Evolutionary conservation across 2,888 invertebrate genomes (phyloP), one percentile per base, ranked within the genome.

Genomic region (Diarsia rubi): DNA sequence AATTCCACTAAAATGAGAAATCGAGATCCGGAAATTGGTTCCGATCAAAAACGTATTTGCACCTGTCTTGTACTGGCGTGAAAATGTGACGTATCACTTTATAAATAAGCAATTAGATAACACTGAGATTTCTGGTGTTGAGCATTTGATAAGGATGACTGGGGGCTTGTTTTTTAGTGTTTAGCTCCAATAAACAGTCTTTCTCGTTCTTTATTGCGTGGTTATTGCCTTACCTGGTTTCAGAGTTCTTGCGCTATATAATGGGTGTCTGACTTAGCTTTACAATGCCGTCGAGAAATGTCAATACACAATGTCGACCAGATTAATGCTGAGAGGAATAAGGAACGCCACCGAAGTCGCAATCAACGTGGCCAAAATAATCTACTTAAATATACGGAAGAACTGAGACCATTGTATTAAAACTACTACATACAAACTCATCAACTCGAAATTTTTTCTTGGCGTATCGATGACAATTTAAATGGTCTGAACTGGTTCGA

Each of bases 91-190:
- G 14, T 73, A n/a, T 59, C 2, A 21, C 1, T 42, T 42, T 16
- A 24, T 1, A 42, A 19, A 57, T 47, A 59, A 24, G 14, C 2
- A 27, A 72, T 60, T 9, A 14, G 27, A 42, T 37, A 42, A 24
- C 27, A 45, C 11, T 5, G 11, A n/a, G 11, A 24, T 42, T 19
- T 54, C 11, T 16, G 19, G 16, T 62, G 19, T 45, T 47, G 37
- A n/a, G 3, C 5, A 27, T 76, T 57, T 42, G 37, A 69, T 49
- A 73, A 62, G 59, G 21, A 45, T 19, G 14, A 74, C 31, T 44
- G 9, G 14, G 14, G 9, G 21, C 3, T 8, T 42, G n/a, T 16
- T n/a, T 75, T 27, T 11, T 14, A 27, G 3, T 75, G 19, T 24
- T 16, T 16, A 37, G 31, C n/a, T 45, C 16, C 1, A 21, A 5